A percentile compares a stretch with the other conserved stretches of the same genome.
Evolutionary conservation across 1,140 invertebrate genomes (phyloP).

Genomic region (Portunus trituberculatus): DNA sequence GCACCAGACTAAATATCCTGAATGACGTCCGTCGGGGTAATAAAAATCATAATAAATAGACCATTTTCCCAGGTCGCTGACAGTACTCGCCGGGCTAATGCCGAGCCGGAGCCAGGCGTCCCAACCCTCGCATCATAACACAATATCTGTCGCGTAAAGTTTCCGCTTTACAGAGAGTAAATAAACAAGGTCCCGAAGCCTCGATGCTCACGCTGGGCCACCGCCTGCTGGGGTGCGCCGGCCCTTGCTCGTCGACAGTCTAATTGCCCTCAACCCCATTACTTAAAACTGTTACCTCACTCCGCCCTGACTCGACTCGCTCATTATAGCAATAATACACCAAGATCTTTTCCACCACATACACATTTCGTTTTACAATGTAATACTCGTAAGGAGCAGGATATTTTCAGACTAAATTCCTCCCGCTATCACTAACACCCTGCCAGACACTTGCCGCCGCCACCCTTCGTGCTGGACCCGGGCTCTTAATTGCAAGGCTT

Average conservation of each 20-base stretch:
- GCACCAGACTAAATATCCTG: neutral
- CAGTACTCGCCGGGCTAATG: slow-evolving; percentile 9
- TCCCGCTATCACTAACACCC: too few relatives aligned
- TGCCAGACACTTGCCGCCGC: too few relatives aligned
- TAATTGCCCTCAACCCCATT: neutral
- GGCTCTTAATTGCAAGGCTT: neutral
- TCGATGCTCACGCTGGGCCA: too few relatives aligned
- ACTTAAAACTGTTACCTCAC: neutral
- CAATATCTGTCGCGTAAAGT: neutral
- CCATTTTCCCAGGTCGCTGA: neutral
- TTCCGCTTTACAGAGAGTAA: neutral
- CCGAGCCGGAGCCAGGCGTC: neutral
- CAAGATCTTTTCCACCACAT: neutral
- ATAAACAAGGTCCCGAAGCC: neutral
- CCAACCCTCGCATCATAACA: neutral
- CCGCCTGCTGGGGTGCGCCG: neutral
- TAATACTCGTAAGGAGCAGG: neutral
- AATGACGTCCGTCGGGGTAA: neutral
- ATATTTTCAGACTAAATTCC: too few relatives aligned
- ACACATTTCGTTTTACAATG: neutral
- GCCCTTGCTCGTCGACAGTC: neutral
- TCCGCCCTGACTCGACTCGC: neutral
- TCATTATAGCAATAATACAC: neutral
- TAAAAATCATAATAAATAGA: slow-evolving; percentile 13
- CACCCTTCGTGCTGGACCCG: neutral